Percentiles rank a stretch among this genome's conserved stretches.
These are phyloP conservation scores for Eristalis arbustorum DNA, from an alignment of 2,888 invertebrate genomes.

Conservation along the genomic window DNA sequence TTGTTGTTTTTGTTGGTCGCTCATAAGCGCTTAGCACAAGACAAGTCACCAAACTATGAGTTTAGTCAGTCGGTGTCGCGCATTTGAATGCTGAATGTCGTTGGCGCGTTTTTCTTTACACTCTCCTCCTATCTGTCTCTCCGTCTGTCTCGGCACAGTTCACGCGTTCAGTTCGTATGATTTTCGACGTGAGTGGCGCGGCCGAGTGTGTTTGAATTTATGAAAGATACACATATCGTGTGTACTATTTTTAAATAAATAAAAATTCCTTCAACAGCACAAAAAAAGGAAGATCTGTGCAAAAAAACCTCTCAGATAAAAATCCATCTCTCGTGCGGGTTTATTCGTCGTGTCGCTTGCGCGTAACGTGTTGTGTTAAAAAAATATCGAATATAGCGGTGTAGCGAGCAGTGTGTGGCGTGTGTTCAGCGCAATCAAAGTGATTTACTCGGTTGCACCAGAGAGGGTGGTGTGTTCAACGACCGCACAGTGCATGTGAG, in stretches of 20 bases:
- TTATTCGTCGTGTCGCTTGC: background rate
- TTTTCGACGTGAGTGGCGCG: background rate
- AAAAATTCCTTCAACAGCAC: background rate
- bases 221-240: slow-evolving; percentile 17
- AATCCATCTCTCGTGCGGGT: slow-evolving; percentile 8
- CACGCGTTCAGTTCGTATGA: background rate
- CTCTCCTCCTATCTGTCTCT: background rate
- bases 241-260: slow-evolving; percentile 41
- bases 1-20: slow-evolving; percentile 45
- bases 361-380: background rate
- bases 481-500: slow-evolving; percentile 21
- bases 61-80: slow-evolving; percentile 77
- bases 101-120: slow-evolving; percentile 50
- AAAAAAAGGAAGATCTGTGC: background rate
- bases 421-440: slow-evolving; percentile 2
- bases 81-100: slow-evolving; percentile 76
- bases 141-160: background rate
- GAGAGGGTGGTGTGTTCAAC: background rate
- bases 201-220: slow-evolving; percentile 16
- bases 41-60: slow-evolving; percentile 63
- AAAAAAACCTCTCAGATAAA: background rate
- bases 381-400: slow-evolving; percentile 4
- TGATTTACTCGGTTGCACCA: background rate
- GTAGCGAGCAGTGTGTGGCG: slow-evolving; percentile 16
- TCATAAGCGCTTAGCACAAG: slow-evolving; percentile 52